Conservation (phyloP, 2,888 invertebrate species). For the Hydrotaea cyrtoneurina region DNA sequence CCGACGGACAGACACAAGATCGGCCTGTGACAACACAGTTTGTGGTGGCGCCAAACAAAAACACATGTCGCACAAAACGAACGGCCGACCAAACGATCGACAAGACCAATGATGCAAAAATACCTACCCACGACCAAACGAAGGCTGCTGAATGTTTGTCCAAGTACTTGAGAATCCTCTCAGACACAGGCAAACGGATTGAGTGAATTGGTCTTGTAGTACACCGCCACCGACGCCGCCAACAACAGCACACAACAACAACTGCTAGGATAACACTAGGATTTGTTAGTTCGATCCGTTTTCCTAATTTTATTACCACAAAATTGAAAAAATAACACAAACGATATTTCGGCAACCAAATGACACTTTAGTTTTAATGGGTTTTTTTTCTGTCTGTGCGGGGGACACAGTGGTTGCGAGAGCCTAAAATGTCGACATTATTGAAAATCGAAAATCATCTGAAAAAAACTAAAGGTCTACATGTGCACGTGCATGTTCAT, state of each 20-base stretch:
- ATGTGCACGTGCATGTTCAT: no score
- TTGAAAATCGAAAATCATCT: no score
- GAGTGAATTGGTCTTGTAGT: no score
- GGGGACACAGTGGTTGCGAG: background rate
- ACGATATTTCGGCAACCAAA: slow-evolving; percentile 39
- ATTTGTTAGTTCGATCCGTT: slow-evolving; percentile 32
- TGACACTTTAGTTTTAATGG: slow-evolving; percentile 40
- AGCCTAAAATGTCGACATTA: no score
- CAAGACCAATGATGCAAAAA: background rate
- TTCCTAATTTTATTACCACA: slow-evolving; percentile 61
- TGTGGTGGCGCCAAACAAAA: slow-evolving; percentile 62
- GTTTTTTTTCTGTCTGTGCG: background rate
- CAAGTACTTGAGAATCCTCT: background rate
- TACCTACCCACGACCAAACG: background rate
- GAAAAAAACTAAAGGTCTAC: no score
- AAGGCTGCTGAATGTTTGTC: background rate
- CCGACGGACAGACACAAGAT: background rate
- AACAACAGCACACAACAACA: slow-evolving; percentile 14
- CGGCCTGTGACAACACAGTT: slow-evolving; percentile 53
- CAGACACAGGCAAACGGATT: background rate
- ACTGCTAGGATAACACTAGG: background rate
- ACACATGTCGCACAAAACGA: background rate
- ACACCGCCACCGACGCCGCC: no score
- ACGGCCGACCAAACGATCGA: background rate
- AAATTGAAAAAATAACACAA: slow-evolving; percentile 32